A percentile compares a stretch with the other conserved stretches of the same genome.
These are phyloP conservation scores for Tricholauxania praeusta DNA, from an alignment of 2,888 invertebrate genomes.

Conservation along the genomic window DNA sequence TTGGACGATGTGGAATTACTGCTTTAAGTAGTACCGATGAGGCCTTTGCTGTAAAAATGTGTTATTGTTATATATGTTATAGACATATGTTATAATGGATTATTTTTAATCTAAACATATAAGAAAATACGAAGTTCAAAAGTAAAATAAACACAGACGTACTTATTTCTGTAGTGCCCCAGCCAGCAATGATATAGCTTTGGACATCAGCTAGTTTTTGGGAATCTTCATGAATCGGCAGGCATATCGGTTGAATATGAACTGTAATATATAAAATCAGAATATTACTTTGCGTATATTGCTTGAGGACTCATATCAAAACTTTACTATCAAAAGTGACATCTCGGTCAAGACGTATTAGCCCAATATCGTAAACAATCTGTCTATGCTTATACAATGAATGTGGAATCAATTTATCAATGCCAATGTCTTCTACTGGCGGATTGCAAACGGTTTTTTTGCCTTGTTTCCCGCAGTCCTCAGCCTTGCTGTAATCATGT, in stretches of 20 bases:
- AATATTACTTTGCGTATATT: background rate
- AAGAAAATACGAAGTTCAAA: background rate
- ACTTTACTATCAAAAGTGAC: slow-evolving; percentile 53
- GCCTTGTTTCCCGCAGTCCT: slow-evolving; percentile 59
- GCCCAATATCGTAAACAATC: slow-evolving; percentile 72
- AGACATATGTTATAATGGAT: no score
- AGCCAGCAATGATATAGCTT: slow-evolving; percentile 56
- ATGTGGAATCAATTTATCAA: slow-evolving; percentile 68
- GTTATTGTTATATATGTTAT: no score
- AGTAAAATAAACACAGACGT: slow-evolving; percentile 1
- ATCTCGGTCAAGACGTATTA: slow-evolving; percentile 67
- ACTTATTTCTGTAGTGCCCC: slow-evolving; percentile 58
- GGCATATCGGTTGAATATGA: slow-evolving; percentile 60
- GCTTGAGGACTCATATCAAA: background rate
- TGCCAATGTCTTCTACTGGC: slow-evolving; percentile 64
- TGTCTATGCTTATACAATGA: slow-evolving; percentile 67
- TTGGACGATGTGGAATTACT: slow-evolving; percentile 44
- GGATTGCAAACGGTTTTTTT: slow-evolving; percentile 57
- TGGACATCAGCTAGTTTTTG: slow-evolving; percentile 27
- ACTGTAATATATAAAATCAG: slow-evolving; percentile 24
- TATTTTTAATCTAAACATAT: background rate
- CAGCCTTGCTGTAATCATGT: slow-evolving; percentile 56
- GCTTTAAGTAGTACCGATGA: slow-evolving; percentile 52
- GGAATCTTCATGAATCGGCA: slow-evolving; percentile 55
- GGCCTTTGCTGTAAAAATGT: slow-evolving; percentile 37